Percentiles rank a stretch among this genome's conserved stretches.
Evolutionary conservation across 2,888 invertebrate genomes (phyloP).

Genomic region (Tortricodes alternella): DNA sequence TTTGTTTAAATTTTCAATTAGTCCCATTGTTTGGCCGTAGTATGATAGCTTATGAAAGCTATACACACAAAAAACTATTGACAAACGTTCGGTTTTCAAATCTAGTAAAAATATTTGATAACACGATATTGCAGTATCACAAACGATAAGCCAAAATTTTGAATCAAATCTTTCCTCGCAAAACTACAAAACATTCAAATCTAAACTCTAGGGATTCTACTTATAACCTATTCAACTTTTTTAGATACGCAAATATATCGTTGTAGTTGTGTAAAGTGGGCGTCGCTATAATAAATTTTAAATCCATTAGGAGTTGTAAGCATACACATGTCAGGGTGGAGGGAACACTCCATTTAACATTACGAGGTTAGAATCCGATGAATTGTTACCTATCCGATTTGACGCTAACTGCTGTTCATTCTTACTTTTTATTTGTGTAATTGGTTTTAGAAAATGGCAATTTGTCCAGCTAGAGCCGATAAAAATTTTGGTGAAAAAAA

Average conservation of each 20-base stretch:
- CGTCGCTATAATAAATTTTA: slow-evolving; percentile 78
- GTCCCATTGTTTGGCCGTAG: too few relatives aligned
- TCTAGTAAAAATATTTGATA: background rate
- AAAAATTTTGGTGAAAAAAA: too few relatives aligned
- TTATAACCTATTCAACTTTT: background rate
- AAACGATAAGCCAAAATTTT: background rate
- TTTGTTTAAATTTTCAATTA: too few relatives aligned
- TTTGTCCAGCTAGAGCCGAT: too few relatives aligned
- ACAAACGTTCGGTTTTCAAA: background rate
- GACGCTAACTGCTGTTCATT: slow-evolving; percentile 44
- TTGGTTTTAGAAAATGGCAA: background rate
- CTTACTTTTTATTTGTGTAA: slow-evolving; percentile 11
- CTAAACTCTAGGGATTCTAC: background rate
- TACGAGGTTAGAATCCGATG: slow-evolving; percentile 79
- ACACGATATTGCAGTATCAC: background rate
- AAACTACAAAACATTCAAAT: background rate
- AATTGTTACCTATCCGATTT: slow-evolving; percentile 68
- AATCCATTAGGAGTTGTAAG: slow-evolving; percentile 75
- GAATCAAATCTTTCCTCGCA: background rate
- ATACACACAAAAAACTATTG: too few relatives aligned
- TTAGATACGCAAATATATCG: slow-evolving; percentile 16
- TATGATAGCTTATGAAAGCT: too few relatives aligned
- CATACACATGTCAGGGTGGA: slow-evolving; percentile 75
- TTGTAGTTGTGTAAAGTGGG: slow-evolving; percentile 58
- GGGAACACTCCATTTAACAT: slow-evolving; percentile 77